Evolutionary conservation across 2,113 vertebrate species (phyloP).

Genomic region (Channa argus): DNA sequence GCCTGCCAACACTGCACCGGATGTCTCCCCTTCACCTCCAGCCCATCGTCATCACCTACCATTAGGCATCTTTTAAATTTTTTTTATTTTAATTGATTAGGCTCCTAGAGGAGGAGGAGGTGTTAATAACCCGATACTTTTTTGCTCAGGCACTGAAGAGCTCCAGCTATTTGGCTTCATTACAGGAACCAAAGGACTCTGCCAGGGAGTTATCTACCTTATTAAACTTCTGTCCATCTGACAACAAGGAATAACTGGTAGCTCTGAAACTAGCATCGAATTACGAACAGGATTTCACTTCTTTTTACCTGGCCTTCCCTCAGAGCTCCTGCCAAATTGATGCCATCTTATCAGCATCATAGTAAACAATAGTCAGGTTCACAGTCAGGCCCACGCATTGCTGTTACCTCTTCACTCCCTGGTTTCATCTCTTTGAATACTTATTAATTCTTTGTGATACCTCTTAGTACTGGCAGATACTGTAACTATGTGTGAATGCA

Average conservation of each 20-base stretch:
- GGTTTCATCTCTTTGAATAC: not conserved
- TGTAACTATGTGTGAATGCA: slow-evolving; percentile 25
- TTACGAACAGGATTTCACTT: slow-evolving; percentile 19
- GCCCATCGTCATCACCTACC: slow-evolving; percentile 57
- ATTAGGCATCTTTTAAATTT: slow-evolving; percentile 43
- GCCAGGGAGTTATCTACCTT: slow-evolving; percentile 44
- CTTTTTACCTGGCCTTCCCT: not conserved
- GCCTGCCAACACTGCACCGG: slow-evolving; percentile 38
- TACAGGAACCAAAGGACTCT: slow-evolving; percentile 32
- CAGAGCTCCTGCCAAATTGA: slow-evolving; percentile 23
- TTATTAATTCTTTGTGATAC: not conserved
- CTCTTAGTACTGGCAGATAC: too few relatives aligned
- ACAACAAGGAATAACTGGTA: slow-evolving; percentile 44
- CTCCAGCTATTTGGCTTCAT: slow-evolving; percentile 53
- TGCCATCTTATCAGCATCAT: slow-evolving; percentile 34
- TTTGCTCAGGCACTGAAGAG: slow-evolving; percentile 21
- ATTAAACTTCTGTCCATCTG: slow-evolving; percentile 50
- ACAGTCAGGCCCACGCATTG: not conserved
- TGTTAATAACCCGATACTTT: slow-evolving; percentile 38
- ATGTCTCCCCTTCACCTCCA: slow-evolving; percentile 51
- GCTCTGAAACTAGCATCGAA: slow-evolving; percentile 28
- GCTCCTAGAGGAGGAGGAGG: slow-evolving; percentile 27
- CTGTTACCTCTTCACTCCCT: not conserved
- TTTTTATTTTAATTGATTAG: slow-evolving; percentile 60
- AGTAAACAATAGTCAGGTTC: slow-evolving; percentile 12